Conservation (phyloP, 2,797 vertebrate genomes). For the Aratinga solstitialis region DNA sequence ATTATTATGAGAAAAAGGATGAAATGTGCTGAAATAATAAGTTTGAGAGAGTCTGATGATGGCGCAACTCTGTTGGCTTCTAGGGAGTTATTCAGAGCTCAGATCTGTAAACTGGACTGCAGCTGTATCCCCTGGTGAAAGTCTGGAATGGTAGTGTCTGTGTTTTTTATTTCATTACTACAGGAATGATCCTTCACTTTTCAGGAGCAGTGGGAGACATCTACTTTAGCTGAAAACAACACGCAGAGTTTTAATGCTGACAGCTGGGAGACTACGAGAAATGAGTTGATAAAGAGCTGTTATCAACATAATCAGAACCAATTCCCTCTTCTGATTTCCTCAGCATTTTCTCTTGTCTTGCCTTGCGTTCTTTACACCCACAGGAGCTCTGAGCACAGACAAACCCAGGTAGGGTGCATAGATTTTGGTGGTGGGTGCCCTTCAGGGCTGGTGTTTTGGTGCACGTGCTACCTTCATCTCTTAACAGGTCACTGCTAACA, state of each 20-base stretch:
- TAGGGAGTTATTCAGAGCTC: neutral
- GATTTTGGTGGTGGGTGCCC: neutral
- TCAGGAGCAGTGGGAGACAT: neutral
- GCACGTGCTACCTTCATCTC: neutral
- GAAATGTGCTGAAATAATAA: neutral
- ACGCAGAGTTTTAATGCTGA: neutral
- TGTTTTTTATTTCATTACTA: neutral
- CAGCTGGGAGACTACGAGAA: neutral
- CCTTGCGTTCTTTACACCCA: neutral
- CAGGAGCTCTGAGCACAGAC: neutral
- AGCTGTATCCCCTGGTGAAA: neutral
- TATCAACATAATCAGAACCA: neutral
- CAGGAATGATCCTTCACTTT: neutral
- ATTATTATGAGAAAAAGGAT: neutral
- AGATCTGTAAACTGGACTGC: neutral
- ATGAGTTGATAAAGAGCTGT: neutral
- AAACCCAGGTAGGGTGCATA: neutral
- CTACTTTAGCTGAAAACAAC: neutral
- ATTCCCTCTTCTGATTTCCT: neutral
- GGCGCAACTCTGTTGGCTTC: neutral
- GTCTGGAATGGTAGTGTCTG: neutral
- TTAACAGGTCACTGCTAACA: neutral
- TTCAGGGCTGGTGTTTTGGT: neutral
- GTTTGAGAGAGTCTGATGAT: neutral
- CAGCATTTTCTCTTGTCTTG: neutral